Conservation (phyloP, 1,140 invertebrate genomes). For the Ips typographus region DNA sequence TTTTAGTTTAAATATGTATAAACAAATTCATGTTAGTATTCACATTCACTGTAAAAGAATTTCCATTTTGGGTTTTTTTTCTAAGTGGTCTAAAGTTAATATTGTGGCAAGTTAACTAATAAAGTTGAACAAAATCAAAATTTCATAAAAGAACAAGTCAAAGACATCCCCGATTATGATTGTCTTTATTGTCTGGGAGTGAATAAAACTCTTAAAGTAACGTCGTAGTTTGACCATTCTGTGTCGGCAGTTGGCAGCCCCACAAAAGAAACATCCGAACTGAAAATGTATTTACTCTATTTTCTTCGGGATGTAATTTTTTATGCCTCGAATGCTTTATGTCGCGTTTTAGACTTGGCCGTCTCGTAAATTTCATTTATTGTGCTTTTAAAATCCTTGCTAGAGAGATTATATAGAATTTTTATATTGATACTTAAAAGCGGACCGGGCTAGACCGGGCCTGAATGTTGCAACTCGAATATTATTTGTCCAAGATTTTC, state of each 20-base stretch:
- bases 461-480: no score
- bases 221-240: constrained; percentile 23
- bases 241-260: constrained; percentile 32
- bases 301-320: constrained; percentile 37
- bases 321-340: constrained; percentile 36
- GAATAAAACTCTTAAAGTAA: constrained; percentile 25
- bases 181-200: constrained; percentile 22
- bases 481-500: no score
- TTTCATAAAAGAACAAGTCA: no score
- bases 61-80: no score
- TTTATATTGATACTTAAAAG: constrained; percentile 6
- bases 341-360: constrained; percentile 9
- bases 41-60: no score
- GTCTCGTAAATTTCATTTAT: constrained; percentile 23
- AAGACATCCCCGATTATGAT: no score
- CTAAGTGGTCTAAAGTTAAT: no score
- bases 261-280: constrained; percentile 42
- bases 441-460: no score
- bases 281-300: constrained; percentile 42
- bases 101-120: no score
- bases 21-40: no score
- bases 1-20: no score
- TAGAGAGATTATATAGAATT: constrained; percentile 7
- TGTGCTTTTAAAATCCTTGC: constrained; percentile 13
- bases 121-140: no score